Conservation (phyloP, 2,113 vertebrate genomes). For the Zootoca vivipara region DNA sequence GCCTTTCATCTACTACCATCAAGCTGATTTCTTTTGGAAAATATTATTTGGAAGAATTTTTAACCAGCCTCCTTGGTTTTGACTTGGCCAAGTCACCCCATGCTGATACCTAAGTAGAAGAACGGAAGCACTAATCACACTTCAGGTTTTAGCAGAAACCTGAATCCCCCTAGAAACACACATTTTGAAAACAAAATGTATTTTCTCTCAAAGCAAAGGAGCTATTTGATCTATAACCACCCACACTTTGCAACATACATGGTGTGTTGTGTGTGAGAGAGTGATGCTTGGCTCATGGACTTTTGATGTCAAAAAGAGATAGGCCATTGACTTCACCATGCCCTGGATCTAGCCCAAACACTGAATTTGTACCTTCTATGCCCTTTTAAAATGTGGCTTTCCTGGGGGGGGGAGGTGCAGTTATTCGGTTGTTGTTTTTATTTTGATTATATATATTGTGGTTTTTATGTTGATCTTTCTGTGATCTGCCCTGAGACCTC, state of each 20-base stretch:
- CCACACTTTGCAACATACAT: neutral
- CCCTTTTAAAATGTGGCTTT: too few relatives aligned
- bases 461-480: too few relatives aligned
- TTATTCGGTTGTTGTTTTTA: too few relatives aligned
- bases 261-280: neutral
- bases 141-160: constrained; percentile 14
- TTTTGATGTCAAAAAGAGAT: constrained; percentile 31
- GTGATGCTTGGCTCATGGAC: constrained; percentile 24
- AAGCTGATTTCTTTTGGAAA: constrained; percentile 49
- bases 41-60: constrained; percentile 41
- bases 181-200: constrained; percentile 42
- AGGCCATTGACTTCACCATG: constrained; percentile 19
- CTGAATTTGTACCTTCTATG: constrained; percentile 14
- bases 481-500: too few relatives aligned
- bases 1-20: constrained; percentile 14
- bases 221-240: constrained; percentile 23
- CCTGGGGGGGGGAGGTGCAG: too few relatives aligned
- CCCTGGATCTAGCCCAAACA: constrained; percentile 18
- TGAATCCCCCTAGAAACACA: constrained; percentile 8
- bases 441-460: too few relatives aligned
- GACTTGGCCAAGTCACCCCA: neutral
- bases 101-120: constrained; percentile 14
- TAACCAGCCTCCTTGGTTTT: constrained; percentile 16
- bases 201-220: constrained; percentile 13
- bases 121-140: constrained; percentile 26